A percentile compares a stretch with the other conserved stretches of the same genome.
Evolutionary conservation across 2,888 invertebrate genomes (phyloP).

Genomic region (Amitus sp.): DNA sequence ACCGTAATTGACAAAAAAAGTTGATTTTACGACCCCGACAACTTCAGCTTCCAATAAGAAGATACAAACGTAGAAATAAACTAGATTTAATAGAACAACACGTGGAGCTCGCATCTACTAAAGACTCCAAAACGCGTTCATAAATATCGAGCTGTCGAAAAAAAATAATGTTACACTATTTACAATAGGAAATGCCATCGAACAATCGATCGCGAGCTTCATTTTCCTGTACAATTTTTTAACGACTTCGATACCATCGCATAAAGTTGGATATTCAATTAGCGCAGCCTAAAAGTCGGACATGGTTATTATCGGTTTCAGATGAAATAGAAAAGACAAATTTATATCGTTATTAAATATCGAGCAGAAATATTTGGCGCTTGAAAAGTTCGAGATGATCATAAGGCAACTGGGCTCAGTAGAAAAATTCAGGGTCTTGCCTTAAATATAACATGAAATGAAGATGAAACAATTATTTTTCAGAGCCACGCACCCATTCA

Average conservation of each 20-base stretch:
- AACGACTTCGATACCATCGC: constrained; percentile 6
- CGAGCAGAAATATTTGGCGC: background rate
- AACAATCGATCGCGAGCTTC: constrained; percentile 45
- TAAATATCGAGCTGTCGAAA: constrained; percentile 9
- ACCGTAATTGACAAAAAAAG: too few species aligned
- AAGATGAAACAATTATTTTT: background rate
- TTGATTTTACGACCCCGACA: background rate
- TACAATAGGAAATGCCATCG: constrained; percentile 56
- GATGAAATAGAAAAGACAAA: constrained; percentile 4
- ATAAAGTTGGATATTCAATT: too few species aligned
- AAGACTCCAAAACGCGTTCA: background rate
- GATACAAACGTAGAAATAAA: constrained; percentile 45
- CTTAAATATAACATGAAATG: background rate
- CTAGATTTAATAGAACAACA: constrained; percentile 43
- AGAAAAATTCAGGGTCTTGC: background rate
- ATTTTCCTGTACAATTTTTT: background rate
- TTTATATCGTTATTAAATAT: background rate
- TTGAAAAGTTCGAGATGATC: background rate
- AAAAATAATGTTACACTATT: constrained; percentile 60
- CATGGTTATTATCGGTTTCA: constrained; percentile 15
- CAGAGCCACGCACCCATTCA: background rate
- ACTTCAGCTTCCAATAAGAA: constrained; percentile 17
- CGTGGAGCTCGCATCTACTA: constrained; percentile 40
- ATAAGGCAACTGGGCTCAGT: too few species aligned
- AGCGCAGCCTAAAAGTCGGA: too few species aligned